A percentile compares a stretch with the other conserved stretches of the same genome.
phyloP scores from a whole-genome alignment of 2,888 invertebrate genomes.

The Bugula neritina region DNA sequence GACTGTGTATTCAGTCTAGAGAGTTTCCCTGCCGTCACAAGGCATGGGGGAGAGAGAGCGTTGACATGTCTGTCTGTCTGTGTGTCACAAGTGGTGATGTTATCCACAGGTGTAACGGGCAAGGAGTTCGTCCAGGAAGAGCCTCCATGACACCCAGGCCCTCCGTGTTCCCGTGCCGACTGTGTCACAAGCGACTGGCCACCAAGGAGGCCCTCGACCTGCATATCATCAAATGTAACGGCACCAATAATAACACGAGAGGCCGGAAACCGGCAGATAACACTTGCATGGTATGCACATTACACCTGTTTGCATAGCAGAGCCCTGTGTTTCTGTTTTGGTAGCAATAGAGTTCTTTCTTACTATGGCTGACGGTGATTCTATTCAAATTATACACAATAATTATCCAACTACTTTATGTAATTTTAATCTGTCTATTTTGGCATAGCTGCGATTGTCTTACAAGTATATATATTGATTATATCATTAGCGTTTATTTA shows the following conservation, averaged over 20 bases:
- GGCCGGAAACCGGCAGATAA: constrained; percentile 20
- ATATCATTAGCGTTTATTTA: too few relatives aligned
- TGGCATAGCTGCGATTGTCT: too few relatives aligned
- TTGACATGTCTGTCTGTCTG: too few relatives aligned
- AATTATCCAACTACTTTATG: too few relatives aligned
- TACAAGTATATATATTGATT: too few relatives aligned
- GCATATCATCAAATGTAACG: constrained; percentile 15
- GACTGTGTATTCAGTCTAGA: too few relatives aligned
- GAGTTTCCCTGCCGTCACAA: too few relatives aligned
- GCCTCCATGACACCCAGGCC: neutral
- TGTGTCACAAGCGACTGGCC: neutral
- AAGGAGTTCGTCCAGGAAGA: constrained; percentile 1
- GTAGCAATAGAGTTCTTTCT: neutral
- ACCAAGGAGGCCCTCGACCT: constrained; percentile 17
- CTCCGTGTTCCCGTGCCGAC: neutral
- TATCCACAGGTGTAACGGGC: constrained; percentile 20
- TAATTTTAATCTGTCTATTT: too few relatives aligned
- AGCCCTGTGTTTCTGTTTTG: neutral
- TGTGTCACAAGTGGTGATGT: too few relatives aligned
- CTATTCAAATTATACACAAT: too few relatives aligned
- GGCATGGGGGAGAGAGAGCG: too few relatives aligned
- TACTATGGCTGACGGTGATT: neutral
- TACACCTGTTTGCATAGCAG: neutral
- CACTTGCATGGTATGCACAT: constrained; percentile 14
- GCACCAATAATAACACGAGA: constrained; percentile 13